Percentiles rank a stretch among this genome's conserved stretches.
Conservation (phyloP, 2,888 invertebrate genomes). For the Chironomus tentans region DNA sequence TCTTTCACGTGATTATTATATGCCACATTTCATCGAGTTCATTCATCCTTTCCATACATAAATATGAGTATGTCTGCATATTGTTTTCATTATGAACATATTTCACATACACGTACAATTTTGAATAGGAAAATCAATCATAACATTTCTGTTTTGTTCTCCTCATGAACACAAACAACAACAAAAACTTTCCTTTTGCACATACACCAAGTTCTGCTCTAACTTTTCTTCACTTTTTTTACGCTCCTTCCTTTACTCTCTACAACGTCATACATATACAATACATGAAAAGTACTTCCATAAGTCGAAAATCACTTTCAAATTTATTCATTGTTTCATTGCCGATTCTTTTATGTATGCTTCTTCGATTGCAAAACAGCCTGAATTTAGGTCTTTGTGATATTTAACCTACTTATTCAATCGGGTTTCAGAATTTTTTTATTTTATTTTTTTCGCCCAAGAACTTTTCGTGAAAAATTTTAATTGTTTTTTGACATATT, state of each 20-base stretch:
- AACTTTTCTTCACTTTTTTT: too few species aligned
- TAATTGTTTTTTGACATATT: too few species aligned
- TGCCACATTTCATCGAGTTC: neutral
- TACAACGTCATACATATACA: too few species aligned
- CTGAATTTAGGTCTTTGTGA: neutral
- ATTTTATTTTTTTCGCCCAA: too few species aligned
- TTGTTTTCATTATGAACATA: neutral
- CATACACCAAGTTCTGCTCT: too few species aligned
- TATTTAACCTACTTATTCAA: neutral
- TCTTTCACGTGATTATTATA: neutral
- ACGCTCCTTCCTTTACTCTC: too few species aligned
- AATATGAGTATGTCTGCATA: neutral
- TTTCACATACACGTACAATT: neutral
- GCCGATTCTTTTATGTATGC: neutral
- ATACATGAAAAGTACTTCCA: neutral
- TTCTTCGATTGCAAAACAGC: neutral
- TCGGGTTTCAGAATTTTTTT: neutral
- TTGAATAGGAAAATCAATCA: neutral
- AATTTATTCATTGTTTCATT: neutral
- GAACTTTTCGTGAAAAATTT: too few species aligned
- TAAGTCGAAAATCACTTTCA: neutral
- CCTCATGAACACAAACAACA: neutral
- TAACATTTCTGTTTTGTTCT: neutral
- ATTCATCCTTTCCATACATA: neutral
- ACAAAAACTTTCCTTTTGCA: neutral